Base-by-base conservation (phyloP, 37 sponge, comb jelly and placozoan genomes). In the Aphrocallistes beatrix region DNA sequence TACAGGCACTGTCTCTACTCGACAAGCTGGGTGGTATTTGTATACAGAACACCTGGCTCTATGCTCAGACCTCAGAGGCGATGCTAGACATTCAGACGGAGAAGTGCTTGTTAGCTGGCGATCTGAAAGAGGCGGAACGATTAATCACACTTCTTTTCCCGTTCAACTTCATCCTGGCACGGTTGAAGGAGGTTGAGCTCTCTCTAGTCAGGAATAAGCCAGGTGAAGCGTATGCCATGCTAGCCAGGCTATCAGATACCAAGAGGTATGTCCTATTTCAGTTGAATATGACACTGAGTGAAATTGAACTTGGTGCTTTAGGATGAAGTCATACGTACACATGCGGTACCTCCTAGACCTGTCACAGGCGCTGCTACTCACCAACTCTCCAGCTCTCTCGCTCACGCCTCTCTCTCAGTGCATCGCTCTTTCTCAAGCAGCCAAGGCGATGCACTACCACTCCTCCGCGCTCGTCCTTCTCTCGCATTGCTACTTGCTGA, bases 331-430 rank as follows among this genome's bases (percentile, higher is more conserved):
- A 32, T 30, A 60, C 3, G 75, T 28, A 13, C 75, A 60, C 34
- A 60, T 60, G 75, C 75, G 75, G 34, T 60, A 60, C 75, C 75
- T 60, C 25, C 75, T 60, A 13, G 75, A 60, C 75, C 25, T 60
- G 25, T 21, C 75, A 6, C 75, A 60, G n/a, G 25, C 32, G 6
- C 3, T 28, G 6, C 75, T 60, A 19, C 75, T 25, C 28, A 60
- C 28, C 34, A 25, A 19, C 75, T 60, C 32, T 13, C 75, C 75
- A 3, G 75, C 75, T 60, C 25, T 60, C 32, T 19, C 75, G 6
- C 25, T 28, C 34, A 19, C 75, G 6, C 75, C 8, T 13, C 75
- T 60, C 75, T 32, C 75, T 3, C 75, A 60, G 34, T 60, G 75
- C n/a, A 19, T 60, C 25, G 8, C 17, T 19, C 75, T 60, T 6